Evolutionary conservation across 2,888 invertebrate species (phyloP), one percentile per base, ranked within the genome.

Genomic region (Drosophila mulleri): DNA sequence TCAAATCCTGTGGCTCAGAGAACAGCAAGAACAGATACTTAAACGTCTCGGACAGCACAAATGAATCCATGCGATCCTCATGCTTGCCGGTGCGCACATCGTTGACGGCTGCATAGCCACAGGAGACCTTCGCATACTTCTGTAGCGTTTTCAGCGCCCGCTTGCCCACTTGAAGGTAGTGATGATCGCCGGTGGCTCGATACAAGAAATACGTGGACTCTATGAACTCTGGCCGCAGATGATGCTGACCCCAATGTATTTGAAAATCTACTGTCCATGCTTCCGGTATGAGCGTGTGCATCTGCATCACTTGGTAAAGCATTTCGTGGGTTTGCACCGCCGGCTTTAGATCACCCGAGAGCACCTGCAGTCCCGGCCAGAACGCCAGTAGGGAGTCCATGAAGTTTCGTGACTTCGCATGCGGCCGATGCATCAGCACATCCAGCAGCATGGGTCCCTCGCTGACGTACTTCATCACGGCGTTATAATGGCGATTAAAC

Each of bases 321-420:
- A 99, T 98, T 93, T 99, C 99, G 92, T 99, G 99, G 0, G 98
- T 98, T 94, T 99, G 98, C n/a, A 99, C 98, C 0, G 99, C 99
- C 11, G 98, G 98, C 89, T 98, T 96, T 14, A 99, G 95, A 92
- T 99, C 99, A 0, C 99, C 99, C 87, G 95, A 94, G 5, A 95
- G 83, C 79, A 97, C 97, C 94, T 99, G 98, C 18, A 99, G 94
- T 0, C 99, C 99, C 0, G 99, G 99, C 99, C 99, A 99, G 93
- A 99, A 99, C 7, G 99, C 99, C 52, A 98, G 94, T 69, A 99
- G 93, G 0, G 99, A 96, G 93, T 99, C 99, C 98, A 99, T 99
- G 92, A 98, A 99, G 93, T 98, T 98, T 66, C 98, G 95, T 0
- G 98, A 97, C 91, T 98, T 98, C 2, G 98, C 96, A 89, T 98